phyloP scores from a whole-genome alignment of 2,797 vertebrate genomes.

The Xiphophorus birchmanni region DNA sequence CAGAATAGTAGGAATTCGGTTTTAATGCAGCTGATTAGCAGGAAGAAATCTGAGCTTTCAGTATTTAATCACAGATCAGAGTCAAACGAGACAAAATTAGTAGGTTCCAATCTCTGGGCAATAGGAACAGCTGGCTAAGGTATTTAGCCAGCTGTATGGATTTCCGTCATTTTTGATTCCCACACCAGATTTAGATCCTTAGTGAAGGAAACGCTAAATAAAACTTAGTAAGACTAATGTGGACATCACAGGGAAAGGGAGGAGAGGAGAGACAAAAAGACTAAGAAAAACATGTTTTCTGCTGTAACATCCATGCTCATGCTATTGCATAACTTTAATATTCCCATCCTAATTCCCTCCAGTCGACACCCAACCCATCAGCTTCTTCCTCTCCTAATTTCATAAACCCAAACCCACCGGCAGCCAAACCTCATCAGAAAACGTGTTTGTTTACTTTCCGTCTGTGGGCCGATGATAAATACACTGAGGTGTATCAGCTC shows the following conservation, averaged over 20 bases:
- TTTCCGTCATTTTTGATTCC: neutral
- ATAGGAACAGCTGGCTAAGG: neutral
- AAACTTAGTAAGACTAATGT: neutral
- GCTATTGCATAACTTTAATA: neutral
- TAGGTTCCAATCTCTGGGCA: neutral
- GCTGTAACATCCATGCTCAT: neutral
- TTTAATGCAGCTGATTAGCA: neutral
- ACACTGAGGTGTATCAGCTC: slow-evolving; percentile 34
- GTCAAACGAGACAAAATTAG: neutral
- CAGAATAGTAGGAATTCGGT: neutral
- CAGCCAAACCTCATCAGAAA: slow-evolving; percentile 59
- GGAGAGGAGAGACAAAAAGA: neutral
- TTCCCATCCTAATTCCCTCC: neutral
- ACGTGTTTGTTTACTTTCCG: slow-evolving; percentile 41
- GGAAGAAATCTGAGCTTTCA: neutral
- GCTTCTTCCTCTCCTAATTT: slow-evolving; percentile 18
- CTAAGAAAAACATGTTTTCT: fast-evolving
- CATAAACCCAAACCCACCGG: slow-evolving; percentile 21
- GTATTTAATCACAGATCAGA: neutral
- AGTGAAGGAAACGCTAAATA: neutral
- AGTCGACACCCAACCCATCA: slow-evolving; percentile 1
- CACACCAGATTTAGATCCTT: neutral
- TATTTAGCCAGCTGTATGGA: neutral
- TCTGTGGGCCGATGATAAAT: slow-evolving; percentile 41
- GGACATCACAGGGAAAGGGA: no score